A percentile compares a stretch with the other conserved stretches of the same genome.
Conservation (phyloP, 2,113 vertebrate species). For the Paracanthobrama guichenoti region DNA sequence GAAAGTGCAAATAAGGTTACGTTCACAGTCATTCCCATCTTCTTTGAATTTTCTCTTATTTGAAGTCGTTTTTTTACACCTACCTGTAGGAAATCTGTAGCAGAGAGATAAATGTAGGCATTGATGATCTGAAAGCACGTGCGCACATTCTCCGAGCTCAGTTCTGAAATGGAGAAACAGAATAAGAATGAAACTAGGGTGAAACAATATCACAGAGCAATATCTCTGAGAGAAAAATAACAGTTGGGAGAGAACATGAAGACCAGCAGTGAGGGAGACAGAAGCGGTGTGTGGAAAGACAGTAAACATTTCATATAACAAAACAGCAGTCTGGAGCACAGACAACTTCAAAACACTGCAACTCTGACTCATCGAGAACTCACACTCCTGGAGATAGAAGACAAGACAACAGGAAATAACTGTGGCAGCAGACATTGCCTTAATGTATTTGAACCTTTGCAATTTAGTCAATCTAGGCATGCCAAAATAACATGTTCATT, state of each 20-base stretch:
- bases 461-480: neutral
- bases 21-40: neutral
- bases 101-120: slow-evolving; percentile 90
- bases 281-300: neutral
- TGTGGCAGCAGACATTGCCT: neutral
- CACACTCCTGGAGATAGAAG: neutral
- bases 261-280: neutral
- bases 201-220: neutral
- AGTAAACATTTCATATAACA: slow-evolving; percentile 18
- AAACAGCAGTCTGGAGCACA: slow-evolving; percentile 7
- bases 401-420: neutral
- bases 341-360: neutral
- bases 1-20: neutral
- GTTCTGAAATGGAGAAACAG: slow-evolving; percentile 78
- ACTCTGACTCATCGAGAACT: neutral
- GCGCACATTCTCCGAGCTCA: slow-evolving; percentile 92
- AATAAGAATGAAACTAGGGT: slow-evolving; percentile 36
- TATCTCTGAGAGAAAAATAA: slow-evolving; percentile 2
- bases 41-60: neutral
- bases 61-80: slow-evolving; percentile 33
- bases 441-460: neutral
- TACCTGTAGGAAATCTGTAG: slow-evolving; percentile 95
- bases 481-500: neutral
- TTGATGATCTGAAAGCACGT: slow-evolving; percentile 97
- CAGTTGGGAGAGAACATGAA: slow-evolving; percentile 21